Percentiles rank a stretch among this genome's conserved stretches.
Evolutionary conservation across 2,113 vertebrate genomes (phyloP).

Genomic region (Cyprinodon tularosa): DNA sequence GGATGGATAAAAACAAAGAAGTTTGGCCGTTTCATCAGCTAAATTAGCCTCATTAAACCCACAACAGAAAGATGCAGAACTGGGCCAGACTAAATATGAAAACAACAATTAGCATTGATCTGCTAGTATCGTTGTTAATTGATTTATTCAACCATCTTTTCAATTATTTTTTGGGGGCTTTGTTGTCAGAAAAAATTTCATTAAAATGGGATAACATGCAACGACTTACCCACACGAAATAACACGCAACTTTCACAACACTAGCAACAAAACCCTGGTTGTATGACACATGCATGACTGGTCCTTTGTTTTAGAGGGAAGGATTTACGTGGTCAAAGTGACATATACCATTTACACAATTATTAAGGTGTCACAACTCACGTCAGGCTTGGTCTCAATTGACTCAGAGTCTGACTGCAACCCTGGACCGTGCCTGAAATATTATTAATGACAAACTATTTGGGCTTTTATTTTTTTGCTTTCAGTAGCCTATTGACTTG

Average conservation of each 20-base stretch:
- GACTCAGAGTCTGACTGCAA: conserved; percentile 50
- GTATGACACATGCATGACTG: conserved; percentile 24
- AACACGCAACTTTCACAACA: conserved; percentile 46
- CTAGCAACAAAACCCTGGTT: conserved; percentile 60
- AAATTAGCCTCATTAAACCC: background rate
- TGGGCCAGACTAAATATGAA: background rate
- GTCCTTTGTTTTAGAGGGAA: conserved; percentile 40
- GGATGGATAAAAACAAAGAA: conserved; percentile 27
- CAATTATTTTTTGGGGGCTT: conserved; percentile 13
- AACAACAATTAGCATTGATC: background rate
- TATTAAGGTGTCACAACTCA: conserved; percentile 57
- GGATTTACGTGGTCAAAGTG: conserved; percentile 64
- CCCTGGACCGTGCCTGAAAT: conserved; percentile 15
- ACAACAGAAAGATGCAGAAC: conserved; percentile 1
- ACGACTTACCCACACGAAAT: conserved; percentile 21
- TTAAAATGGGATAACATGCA: conserved; percentile 22
- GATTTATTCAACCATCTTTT: conserved; percentile 5
- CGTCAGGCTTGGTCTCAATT: conserved; percentile 49
- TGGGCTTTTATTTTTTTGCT: conserved; percentile 13
- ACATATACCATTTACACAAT: conserved; percentile 65
- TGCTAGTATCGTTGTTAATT: background rate
- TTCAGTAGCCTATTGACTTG: background rate
- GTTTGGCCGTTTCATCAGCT: conserved; percentile 10
- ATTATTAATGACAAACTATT: conserved; percentile 25
- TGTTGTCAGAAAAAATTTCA: conserved; percentile 48